These are phyloP conservation scores for Cryptoprocta ferox DNA, from an alignment of 2,797 vertebrate species.

Conservation along the genomic window DNA sequence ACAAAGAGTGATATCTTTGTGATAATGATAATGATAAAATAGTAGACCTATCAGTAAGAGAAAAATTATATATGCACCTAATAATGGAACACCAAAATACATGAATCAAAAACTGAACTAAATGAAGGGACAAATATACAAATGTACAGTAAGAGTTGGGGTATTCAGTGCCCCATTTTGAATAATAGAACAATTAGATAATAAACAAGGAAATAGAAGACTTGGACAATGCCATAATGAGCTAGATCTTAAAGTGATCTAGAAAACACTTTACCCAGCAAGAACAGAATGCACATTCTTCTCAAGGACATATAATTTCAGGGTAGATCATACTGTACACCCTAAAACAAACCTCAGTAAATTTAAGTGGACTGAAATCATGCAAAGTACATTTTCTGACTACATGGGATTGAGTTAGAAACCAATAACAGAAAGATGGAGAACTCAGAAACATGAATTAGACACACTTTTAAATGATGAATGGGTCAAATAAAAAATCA, in stretches of 20 bases:
- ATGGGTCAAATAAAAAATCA: background rate
- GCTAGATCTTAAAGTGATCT: conserved; percentile 1
- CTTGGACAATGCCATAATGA: background rate
- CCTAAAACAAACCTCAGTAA: conserved; percentile 40
- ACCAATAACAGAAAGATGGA: conserved; percentile 38
- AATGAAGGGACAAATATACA: conserved; percentile 8
- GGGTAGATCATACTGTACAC: background rate
- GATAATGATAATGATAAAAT: background rate
- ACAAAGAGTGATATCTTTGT: background rate
- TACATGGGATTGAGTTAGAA: conserved; percentile 17
- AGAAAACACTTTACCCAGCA: background rate
- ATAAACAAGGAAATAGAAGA: conserved; percentile 24
- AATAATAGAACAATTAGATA: background rate
- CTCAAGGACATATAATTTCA: background rate
- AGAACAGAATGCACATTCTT: background rate
- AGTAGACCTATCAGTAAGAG: background rate
- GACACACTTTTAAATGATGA: conserved; percentile 8
- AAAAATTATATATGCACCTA: background rate
- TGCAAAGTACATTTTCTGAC: conserved; percentile 3
- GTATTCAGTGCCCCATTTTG: background rate
- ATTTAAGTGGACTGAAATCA: conserved; percentile 4
- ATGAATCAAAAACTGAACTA: conserved; percentile 22
- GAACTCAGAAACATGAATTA: conserved; percentile 29
- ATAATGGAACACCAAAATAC: conserved; percentile 39
- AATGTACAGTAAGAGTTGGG: background rate